A percentile compares a stretch with the other conserved stretches of the same genome.
phyloP scores from a whole-genome alignment of 2,113 vertebrate genomes.

The Pseudorhombus dupliciocellatus region DNA sequence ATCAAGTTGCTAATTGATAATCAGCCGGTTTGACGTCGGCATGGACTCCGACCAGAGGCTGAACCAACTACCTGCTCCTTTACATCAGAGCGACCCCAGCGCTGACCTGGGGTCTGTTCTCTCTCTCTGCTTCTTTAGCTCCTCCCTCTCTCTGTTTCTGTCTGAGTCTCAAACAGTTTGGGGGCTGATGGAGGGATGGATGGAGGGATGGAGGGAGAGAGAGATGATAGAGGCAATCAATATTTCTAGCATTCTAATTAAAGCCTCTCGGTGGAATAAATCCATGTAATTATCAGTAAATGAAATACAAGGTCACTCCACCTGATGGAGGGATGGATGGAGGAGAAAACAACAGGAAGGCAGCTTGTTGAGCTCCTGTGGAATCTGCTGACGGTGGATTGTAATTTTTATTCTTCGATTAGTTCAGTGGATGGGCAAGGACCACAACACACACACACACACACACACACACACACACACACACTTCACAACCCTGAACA shows the following conservation, averaged over 20 bases:
- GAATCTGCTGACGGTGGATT: no score
- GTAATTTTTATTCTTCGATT: no score
- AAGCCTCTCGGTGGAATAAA: constrained; percentile 99
- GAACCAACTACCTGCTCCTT: no score
- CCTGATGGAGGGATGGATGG: constrained; percentile 51
- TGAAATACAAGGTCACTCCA: constrained; percentile 99
- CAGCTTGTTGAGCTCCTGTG: neutral
- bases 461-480: no score
- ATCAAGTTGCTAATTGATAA: constrained; percentile 27
- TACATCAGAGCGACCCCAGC: no score
- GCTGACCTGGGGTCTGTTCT: no score
- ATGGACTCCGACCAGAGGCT: no score
- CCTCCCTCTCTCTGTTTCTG: neutral
- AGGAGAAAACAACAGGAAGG: constrained; percentile 27
- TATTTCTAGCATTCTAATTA: constrained; percentile 99
- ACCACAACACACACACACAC: no score
- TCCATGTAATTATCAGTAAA: constrained; percentile 99
- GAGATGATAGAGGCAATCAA: constrained; percentile 99
- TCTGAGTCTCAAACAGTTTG: constrained; percentile 12
- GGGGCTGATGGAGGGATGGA: constrained; percentile 10
- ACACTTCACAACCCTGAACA: no score
- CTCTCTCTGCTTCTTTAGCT: neutral
- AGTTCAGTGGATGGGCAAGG: no score
- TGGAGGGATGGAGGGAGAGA: constrained; percentile 17
- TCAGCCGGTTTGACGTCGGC: no score